These are phyloP conservation scores for Pemphigus obesinymphae DNA, from an alignment of 1,140 invertebrate genomes.

Conservation along the genomic window DNA sequence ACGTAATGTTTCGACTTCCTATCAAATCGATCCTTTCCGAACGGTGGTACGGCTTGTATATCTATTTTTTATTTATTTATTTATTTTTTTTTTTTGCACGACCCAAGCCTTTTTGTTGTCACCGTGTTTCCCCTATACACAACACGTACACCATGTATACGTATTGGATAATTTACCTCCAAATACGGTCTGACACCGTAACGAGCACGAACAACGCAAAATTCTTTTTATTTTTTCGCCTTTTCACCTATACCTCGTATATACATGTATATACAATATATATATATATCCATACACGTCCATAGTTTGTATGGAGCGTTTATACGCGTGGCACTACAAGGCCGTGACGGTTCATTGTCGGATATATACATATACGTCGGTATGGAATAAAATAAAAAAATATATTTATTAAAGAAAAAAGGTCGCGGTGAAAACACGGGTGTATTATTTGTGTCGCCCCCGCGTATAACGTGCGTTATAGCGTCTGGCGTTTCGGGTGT, in stretches of 20 bases:
- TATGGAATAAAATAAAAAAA: not conserved
- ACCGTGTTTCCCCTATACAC: not conserved
- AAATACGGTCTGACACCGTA: conserved; percentile 25
- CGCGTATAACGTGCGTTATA: not conserved
- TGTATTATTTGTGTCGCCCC: no score
- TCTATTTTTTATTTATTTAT: not conserved
- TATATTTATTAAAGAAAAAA: not conserved
- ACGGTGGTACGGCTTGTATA: not conserved
- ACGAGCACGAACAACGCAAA: conserved; percentile 19
- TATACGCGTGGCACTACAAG: not conserved
- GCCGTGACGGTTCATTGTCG: not conserved
- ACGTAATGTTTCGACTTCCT: not conserved
- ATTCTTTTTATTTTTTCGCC: not conserved
- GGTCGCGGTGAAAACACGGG: not conserved
- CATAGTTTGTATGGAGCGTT: not conserved
- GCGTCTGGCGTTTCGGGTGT: not conserved
- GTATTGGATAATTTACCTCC: conserved; percentile 22
- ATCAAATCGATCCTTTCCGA: not conserved
- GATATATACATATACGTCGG: not conserved
- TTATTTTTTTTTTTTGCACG: not conserved
- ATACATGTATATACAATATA: not conserved
- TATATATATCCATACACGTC: not conserved
- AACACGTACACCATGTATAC: no score
- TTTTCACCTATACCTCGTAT: not conserved
- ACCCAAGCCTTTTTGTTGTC: not conserved